Base-by-base conservation (phyloP, 2,888 invertebrate genomes). In the Acheta domesticus region DNA sequence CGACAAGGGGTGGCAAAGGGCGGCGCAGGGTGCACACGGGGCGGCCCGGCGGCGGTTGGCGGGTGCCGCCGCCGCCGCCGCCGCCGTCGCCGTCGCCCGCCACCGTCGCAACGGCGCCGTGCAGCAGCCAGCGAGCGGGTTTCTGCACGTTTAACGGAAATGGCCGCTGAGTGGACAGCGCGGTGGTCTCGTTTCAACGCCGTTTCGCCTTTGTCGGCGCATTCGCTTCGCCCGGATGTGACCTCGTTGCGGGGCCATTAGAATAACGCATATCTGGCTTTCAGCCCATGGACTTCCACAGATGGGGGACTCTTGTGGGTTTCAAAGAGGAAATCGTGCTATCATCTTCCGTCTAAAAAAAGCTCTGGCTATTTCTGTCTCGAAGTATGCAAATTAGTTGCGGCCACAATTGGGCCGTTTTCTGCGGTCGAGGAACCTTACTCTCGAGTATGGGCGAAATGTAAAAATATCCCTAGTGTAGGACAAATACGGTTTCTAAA, bases 141-240 rank as follows among this genome's bases (percentile, higher is more conserved):
- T 62, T 62, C 62, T 62, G 62, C 62, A 62, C 62, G 62, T 62
- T 62, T 62, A 62, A 62, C 62, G 62, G 62, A 62, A 62, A 62
- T n/a, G 62, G 62, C 62, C 14, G 62, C 62, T n/a, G 16, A 62
- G 62, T 62, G 16, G 62, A 14, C 62, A n/a, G 62, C 62, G 62
- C 62, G 4, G 62, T 62, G 62, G 62, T 19, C 62, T n/a, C n/a
- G n/a, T 62, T n/a, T 14, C 62, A 11, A 62, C n/a, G 62, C n/a
- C 62, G 62, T 62, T 62, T 12, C 62, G 62, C 62, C 62, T 62
- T 62, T 62, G 62, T 62, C 62, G n/a, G 16, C 62, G 16, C 62
- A n/a, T 62, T 62, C 62, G 14, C 62, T n/a, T 12, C 62, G 62
- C 16, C 62, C 62, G n/a, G n/a, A 62, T 62, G 62, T 62, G 62